Percentiles rank a stretch among this genome's conserved stretches.
Conservation (phyloP, 1,140 invertebrate species). For the Drosophila micromelanica region DNA sequence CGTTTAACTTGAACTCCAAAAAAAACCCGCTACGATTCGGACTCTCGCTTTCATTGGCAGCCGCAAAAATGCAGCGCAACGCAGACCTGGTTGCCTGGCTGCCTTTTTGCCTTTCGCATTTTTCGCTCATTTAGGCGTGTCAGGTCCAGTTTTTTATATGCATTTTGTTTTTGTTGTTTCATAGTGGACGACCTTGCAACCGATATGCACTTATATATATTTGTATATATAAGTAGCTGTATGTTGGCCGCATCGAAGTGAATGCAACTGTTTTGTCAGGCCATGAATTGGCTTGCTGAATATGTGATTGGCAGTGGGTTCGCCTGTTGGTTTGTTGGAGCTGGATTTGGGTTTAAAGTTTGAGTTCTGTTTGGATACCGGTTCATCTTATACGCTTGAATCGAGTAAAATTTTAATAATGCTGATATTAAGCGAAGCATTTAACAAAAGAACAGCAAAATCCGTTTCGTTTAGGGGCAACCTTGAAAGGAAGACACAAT, state of each 20-base stretch:
- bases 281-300: constrained; percentile 49
- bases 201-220: constrained; percentile 44
- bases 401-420: constrained; percentile 66
- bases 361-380: constrained; percentile 24
- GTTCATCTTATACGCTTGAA: constrained; percentile 25
- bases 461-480: constrained; percentile 67
- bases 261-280: constrained; percentile 61
- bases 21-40: constrained; percentile 47
- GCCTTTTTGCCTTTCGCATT: constrained; percentile 69
- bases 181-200: constrained; percentile 82
- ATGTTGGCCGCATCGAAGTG: constrained; percentile 65
- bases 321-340: constrained; percentile 11
- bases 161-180: constrained; percentile 31
- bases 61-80: constrained; percentile 46
- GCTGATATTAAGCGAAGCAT: constrained; percentile 69
- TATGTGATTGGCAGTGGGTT: constrained; percentile 61
- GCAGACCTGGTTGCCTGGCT: constrained; percentile 24
- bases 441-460: constrained; percentile 74
- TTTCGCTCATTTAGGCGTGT: constrained; percentile 81
- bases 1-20: constrained; percentile 82
- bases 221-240: constrained; percentile 34
- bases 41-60: constrained; percentile 73
- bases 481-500: constrained; percentile 69
- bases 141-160: constrained; percentile 65
- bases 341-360: constrained; percentile 8